Evolutionary conservation across 2,797 vertebrate genomes (phyloP), one percentile per base, ranked within the genome.

Genomic region (Acanthurus lineatus): DNA sequence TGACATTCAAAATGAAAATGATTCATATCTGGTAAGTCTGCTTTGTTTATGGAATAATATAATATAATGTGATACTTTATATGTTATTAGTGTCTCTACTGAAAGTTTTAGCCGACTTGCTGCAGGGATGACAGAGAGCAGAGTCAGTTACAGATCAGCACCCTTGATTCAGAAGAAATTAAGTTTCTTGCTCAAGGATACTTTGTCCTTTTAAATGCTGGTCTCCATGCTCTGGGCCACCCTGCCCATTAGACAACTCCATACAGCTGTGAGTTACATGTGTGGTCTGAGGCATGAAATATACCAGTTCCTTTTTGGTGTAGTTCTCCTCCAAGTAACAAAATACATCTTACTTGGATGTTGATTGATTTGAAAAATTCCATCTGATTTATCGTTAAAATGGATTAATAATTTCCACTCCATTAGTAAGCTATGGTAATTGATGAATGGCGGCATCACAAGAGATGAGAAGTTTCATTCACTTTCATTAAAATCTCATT

Each of bases 401-500:
- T 48, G 73, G 85, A 91, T 88, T 86, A 83, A 89, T 88, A 88
- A 89, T 90, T 92, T 91, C 84, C 89, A 84, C 77, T 87, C 81
- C 89, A 91, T 92, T 90, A 89, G 85, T 68, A 78, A 85, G 66
- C 65, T 52, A 22, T 47, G 61, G 81, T 82, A 88, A 91, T 87
- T 91, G 91, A 93, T 88, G 76, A 89, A 91, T 88, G 85, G 80
- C 67, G 53, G 67, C 81, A 83, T 93, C 87, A 78, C 69, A 71
- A 77, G 57, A 88, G 78, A 92, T 89, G 76, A 85, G 73, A 84
- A 87, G 70, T 90, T 91, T 82, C 83, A 92, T 92, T 89, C 85
- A 86, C 79, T 91, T 92, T 88, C 84, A 91, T 93, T 93, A 91
- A 93, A 92, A 91, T 70, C 82, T 91, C 88, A 93, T 93, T 92